Evolutionary conservation across 2,113 vertebrate species (phyloP), one percentile per base, ranked within the genome.

Genomic region (Bombycilla garrulus): DNA sequence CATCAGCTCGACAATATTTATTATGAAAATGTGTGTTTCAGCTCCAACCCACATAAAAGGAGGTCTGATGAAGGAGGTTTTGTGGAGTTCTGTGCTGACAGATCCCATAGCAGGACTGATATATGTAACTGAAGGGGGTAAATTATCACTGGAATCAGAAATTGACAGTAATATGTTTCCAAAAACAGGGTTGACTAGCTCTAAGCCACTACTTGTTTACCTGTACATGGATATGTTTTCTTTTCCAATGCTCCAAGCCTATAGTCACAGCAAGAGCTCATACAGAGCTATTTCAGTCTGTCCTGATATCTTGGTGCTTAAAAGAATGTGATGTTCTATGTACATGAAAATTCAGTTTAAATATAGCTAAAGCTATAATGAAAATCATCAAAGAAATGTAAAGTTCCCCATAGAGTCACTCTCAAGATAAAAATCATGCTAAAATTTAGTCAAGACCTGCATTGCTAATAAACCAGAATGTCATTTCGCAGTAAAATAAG

Each of bases 401-500:
- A 91, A 94, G 58, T 86, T 95, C 67, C 58, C 26, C 42, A 67
- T 22, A 88, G 72, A 95, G 58, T 92, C 66, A 58, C 50, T 90
- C 62, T 82, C 77, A 88, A 86, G 85, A 85, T 95, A 88, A 93
- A 96, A 95, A 93, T 88, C 67, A 21, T 79, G 47, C 58, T 85
- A 66, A 82, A 95, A 94, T 96, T 95, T 95, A 71, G 69, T 77
- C 42, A 78, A 25, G 84, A 92, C 81, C 74, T 95, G 67, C 84
- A 90, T 87, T 77, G 18, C 57, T 96, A 96, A 95, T 96, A 96
- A 96, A 95, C 33, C 69, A 87, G 90, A 90, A 90, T 91, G 81
- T 88, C 91, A 85, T 93, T 93, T 96, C 28, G 66, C 72, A 85
- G 84, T 72, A 90, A 44, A 85, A 42, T 84, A 94, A 95, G 65